Conservation (phyloP, 53 echinoderm and acorn worm species). For the Glandiceps talaboti region DNA sequence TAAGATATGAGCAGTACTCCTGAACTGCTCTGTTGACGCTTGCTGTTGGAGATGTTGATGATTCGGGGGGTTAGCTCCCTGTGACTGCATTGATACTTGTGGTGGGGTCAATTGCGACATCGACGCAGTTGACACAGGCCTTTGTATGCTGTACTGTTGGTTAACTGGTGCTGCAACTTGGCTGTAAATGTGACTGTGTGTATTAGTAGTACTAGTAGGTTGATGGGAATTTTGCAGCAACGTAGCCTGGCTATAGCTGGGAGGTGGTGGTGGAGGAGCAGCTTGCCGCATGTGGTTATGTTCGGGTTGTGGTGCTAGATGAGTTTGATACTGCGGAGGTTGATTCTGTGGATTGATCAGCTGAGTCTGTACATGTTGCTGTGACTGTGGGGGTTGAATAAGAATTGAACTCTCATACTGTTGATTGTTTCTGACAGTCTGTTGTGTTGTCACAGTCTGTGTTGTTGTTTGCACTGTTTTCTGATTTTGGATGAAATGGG, state of each 20-base stretch:
- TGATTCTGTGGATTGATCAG: neutral
- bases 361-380: conserved; percentile 6
- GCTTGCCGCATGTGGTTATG: neutral
- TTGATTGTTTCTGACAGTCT: neutral
- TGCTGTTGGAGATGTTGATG: conserved; percentile 7
- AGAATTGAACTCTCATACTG: conserved; percentile 3
- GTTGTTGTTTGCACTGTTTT: neutral
- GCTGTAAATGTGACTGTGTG: conserved; percentile 24
- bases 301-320: neutral
- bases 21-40: conserved; percentile 26
- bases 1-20: conserved; percentile 51
- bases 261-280: neutral
- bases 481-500: neutral
- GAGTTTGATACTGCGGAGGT: conserved; percentile 4
- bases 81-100: neutral
- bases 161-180: neutral
- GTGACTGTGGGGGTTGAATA: conserved; percentile 13
- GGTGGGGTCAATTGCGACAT: neutral
- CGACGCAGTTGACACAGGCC: neutral
- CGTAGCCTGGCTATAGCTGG: neutral
- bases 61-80: neutral
- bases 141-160: neutral
- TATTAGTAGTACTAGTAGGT: conserved; percentile 17
- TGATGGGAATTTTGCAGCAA: neutral
- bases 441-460: neutral